Evolutionary conservation across 2,888 invertebrate species (phyloP).

Genomic region (Sinodicranocentrus sp.): DNA sequence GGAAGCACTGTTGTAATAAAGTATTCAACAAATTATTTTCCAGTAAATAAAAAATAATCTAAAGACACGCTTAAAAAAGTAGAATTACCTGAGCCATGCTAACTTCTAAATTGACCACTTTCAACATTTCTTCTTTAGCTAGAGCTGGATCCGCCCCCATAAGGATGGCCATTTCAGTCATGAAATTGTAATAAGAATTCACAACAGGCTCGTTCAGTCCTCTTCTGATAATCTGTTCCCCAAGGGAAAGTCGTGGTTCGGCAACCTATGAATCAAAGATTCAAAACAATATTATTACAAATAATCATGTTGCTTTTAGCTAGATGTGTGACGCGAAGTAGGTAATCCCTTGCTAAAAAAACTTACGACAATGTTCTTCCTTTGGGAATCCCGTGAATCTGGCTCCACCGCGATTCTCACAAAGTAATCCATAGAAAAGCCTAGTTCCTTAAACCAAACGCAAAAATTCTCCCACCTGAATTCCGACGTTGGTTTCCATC

Average conservation of each 20-base stretch:
- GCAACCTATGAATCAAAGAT: conserved; percentile 83
- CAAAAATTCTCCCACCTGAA: conserved; percentile 91
- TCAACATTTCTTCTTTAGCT: conserved; percentile 85
- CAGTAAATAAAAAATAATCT: background rate
- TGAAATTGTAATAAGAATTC: conserved; percentile 87
- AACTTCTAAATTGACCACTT: conserved; percentile 92
- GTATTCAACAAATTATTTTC: background rate
- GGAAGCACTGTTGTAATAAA: conserved; percentile 36
- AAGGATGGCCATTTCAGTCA: conserved; percentile 87
- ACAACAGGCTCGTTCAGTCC: conserved; percentile 90
- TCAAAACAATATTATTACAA: background rate
- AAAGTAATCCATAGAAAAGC: conserved; percentile 93
- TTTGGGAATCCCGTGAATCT: conserved; percentile 92
- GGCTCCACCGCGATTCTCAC: conserved; percentile 92
- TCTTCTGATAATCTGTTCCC: conserved; percentile 89
- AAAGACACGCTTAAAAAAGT: background rate
- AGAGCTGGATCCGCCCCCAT: conserved; percentile 87
- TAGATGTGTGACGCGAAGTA: too few species aligned
- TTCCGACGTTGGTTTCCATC: conserved; percentile 78
- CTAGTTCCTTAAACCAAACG: conserved; percentile 87
- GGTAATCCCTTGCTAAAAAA: too few species aligned
- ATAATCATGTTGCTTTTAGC: background rate
- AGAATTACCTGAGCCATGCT: conserved; percentile 88
- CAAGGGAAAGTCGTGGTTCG: conserved; percentile 88
- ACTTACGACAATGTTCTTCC: conserved; percentile 90